Evolutionary conservation across 2,113 vertebrate genomes (phyloP).

Genomic region (Tichodroma muraria): DNA sequence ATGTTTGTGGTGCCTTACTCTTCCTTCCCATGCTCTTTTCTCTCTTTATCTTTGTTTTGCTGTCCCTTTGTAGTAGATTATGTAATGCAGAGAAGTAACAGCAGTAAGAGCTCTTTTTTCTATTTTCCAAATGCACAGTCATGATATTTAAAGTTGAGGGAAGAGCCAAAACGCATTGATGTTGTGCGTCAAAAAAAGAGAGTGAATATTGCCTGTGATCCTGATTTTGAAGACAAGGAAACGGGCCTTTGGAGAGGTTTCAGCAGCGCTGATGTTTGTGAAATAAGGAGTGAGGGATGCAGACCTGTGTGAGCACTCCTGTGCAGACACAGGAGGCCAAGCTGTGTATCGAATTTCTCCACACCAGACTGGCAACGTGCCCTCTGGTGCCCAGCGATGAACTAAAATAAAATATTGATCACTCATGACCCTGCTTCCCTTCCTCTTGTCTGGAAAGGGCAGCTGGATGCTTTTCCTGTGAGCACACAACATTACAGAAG

Average conservation of each 20-base stretch:
- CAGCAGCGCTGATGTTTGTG: neutral
- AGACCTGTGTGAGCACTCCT: neutral
- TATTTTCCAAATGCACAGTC: neutral
- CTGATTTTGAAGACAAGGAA: neutral
- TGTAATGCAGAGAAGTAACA: neutral
- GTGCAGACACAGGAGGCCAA: neutral
- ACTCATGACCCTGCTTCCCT: neutral
- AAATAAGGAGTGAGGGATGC: neutral
- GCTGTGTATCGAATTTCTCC: slow-evolving; percentile 19
- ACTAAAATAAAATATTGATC: slow-evolving; percentile 50
- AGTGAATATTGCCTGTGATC: neutral
- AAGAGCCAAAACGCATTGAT: neutral
- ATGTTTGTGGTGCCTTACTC: neutral
- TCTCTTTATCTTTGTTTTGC: slow-evolving; percentile 22
- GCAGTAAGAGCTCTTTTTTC: neutral
- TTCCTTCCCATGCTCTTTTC: neutral
- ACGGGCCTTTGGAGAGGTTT: neutral
- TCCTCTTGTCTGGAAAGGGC: neutral
- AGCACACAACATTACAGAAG: neutral
- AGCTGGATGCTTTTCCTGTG: neutral
- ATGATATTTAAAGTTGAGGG: neutral
- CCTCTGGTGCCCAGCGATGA: neutral
- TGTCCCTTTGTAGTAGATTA: neutral
- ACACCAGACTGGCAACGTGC: neutral
- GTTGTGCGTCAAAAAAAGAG: neutral